Base-by-base conservation (phyloP, 1,140 invertebrate genomes). In the Hylyphantes graminicola region DNA sequence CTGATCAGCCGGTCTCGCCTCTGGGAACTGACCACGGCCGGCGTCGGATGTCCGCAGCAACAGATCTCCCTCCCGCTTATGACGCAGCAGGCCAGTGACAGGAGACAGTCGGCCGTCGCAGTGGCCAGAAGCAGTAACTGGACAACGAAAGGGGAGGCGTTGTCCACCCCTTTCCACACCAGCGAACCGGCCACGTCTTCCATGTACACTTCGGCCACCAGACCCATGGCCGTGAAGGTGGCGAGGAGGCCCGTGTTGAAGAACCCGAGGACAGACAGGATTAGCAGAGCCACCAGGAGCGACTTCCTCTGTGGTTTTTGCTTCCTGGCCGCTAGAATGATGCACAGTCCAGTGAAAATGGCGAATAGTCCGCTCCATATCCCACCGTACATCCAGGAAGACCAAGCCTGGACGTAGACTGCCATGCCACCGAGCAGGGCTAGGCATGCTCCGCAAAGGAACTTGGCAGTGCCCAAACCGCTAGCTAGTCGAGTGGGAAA, bases 351-450 rank as follows among this genome's bases (percentile, higher is more conserved):
- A n/a, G 82, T 77, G 15, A 85, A 85, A 51, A 85, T 85, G 35
- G 82, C 82, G 54, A 85, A 85, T 8, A 85, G 73, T n/a, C 82
- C 82, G 63, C 82, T 85, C 82, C 82, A 85, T 5, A 85, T 85
- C 6, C 82, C 82, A 0, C 82, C 82, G 35, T 85, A 85, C 73
- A 77, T 85, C 73, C 82, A 76, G n/a, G 82, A 73, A 12, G 82
- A 85, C 73, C 82, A 77, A 8, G 82, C 82, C 54, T 77, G 82
- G 4, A 85, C 82, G 19, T 85, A 85, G 17, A 77, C 82, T 3
- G 82, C 82, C 82, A 85, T 85, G 5, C 82, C 82, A 0, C 82
- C 82, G 9, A 85, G 63, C 3, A 85, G 65, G 19, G 82, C 82
- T 15, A 85, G 51, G 35, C 82, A 85, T 21, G 82, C 82, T 15